Evolutionary conservation across 1,140 invertebrate species (phyloP).

Genomic region (Cydia splendana): DNA sequence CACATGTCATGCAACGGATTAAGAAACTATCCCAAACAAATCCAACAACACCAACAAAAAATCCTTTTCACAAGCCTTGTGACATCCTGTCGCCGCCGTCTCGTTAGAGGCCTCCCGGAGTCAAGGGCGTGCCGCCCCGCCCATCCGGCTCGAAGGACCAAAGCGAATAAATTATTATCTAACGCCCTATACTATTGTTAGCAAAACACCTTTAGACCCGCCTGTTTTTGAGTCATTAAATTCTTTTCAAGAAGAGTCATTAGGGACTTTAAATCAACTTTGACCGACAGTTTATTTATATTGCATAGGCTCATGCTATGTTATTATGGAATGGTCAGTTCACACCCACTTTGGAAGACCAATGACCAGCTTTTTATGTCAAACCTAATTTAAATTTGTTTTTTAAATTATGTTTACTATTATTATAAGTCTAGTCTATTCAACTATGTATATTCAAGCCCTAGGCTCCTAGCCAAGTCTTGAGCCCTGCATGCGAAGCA

Average conservation of each 20-base stretch:
- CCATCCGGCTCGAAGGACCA: slow-evolving; percentile 12
- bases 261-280: not conserved
- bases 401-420: too few relatives aligned
- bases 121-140: slow-evolving; percentile 1
- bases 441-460: too few relatives aligned
- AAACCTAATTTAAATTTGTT: not conserved
- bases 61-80: not conserved
- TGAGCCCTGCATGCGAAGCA: too few relatives aligned
- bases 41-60: not conserved
- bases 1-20: not conserved
- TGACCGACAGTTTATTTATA: not conserved
- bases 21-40: slow-evolving; percentile 9
- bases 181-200: slow-evolving; percentile 21
- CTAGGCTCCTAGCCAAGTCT: too few relatives aligned
- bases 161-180: slow-evolving; percentile 22
- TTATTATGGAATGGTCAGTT: not conserved
- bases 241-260: slow-evolving; percentile 18
- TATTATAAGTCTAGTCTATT: too few relatives aligned
- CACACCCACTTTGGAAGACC: not conserved
- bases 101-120: slow-evolving; percentile 18
- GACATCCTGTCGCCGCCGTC: slow-evolving; percentile 10
- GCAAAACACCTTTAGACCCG: slow-evolving; percentile 14
- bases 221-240: slow-evolving; percentile 17
- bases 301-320: not conserved
- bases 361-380: not conserved